These are phyloP conservation scores for Archaeoteleia sp. DNA, from an alignment of 2,888 invertebrate species.

Conservation along the genomic window DNA sequence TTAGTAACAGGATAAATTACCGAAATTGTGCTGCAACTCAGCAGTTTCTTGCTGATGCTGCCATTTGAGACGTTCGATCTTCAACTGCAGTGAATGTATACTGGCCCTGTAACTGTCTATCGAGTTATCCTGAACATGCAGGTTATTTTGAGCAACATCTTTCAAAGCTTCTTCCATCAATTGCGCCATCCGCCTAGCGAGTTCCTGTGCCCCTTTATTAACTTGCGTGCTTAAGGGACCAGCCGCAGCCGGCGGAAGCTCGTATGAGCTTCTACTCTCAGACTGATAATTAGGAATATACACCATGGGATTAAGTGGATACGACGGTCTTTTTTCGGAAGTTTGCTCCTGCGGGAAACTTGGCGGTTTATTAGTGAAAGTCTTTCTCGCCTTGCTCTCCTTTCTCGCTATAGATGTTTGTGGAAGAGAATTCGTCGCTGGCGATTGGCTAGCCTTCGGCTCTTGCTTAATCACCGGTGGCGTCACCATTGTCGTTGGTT, in stretches of 20 bases:
- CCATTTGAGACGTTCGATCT: conserved; percentile 84
- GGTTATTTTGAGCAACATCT: conserved; percentile 52
- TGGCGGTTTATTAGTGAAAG: conserved; percentile 69
- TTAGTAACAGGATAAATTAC: conserved; percentile 75
- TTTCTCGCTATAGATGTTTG: conserved; percentile 52
- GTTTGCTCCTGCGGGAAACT: conserved; percentile 55
- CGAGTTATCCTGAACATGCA: conserved; percentile 46
- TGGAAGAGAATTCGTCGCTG: no score
- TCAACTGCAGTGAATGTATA: conserved; percentile 79
- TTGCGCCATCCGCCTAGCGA: conserved; percentile 67
- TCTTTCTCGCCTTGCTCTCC: conserved; percentile 72
- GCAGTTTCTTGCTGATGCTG: conserved; percentile 83
- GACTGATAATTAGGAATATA: conserved; percentile 51
- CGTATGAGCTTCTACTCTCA: conserved; percentile 44
- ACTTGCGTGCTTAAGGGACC: conserved; percentile 69
- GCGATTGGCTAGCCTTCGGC: conserved; percentile 41
- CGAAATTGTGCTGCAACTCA: conserved; percentile 84
- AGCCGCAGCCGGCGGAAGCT: conserved; percentile 68
- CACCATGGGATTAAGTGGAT: conserved; percentile 56
- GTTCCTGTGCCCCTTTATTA: conserved; percentile 64
- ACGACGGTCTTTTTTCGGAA: conserved; percentile 34
- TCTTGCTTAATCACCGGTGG: conserved; percentile 56
- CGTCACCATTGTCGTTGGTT: background rate
- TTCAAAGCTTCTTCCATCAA: conserved; percentile 68
- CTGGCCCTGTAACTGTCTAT: conserved; percentile 77